Percentiles rank a stretch among this genome's conserved stretches.
Evolutionary conservation across 2,113 vertebrate genomes (phyloP).

Genomic region (Lasiurus borealis): DNA sequence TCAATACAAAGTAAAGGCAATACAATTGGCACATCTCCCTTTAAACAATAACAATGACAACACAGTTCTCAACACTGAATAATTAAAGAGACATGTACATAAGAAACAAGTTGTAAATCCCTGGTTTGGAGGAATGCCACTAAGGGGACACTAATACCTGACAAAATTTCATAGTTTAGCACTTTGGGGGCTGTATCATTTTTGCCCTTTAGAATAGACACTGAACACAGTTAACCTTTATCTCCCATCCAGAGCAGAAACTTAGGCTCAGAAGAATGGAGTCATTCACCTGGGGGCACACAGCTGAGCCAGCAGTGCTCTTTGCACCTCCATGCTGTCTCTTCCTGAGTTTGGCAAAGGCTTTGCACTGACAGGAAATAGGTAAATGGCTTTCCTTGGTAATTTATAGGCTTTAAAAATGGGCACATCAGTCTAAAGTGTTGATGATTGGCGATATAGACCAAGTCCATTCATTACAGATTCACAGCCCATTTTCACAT

Average conservation of each 20-base stretch:
- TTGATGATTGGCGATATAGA: background rate
- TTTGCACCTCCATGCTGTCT: background rate
- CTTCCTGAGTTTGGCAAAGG: background rate
- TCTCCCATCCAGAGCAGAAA: background rate
- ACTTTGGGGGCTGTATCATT: background rate
- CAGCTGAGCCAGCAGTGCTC: background rate
- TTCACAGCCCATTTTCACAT: background rate
- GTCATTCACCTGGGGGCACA: background rate
- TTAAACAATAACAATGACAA: slow-evolving; percentile 68
- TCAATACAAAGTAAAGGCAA: slow-evolving; percentile 53
- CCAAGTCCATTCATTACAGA: background rate
- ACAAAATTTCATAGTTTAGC: background rate
- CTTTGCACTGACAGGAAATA: background rate
- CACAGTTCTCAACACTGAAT: slow-evolving; percentile 53
- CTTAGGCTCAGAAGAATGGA: background rate
- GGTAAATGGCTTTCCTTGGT: background rate
- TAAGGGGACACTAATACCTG: background rate
- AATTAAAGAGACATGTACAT: slow-evolving; percentile 56
- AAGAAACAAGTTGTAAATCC: slow-evolving; percentile 52
- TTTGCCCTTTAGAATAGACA: background rate
- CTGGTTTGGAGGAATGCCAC: slow-evolving; percentile 39
- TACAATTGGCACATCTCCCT: slow-evolving; percentile 50
- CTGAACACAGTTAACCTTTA: background rate
- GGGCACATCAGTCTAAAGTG: background rate
- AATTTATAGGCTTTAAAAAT: background rate